These are phyloP conservation scores for Leucophenga montana DNA, from an alignment of 2,888 invertebrate species.

Conservation along the genomic window DNA sequence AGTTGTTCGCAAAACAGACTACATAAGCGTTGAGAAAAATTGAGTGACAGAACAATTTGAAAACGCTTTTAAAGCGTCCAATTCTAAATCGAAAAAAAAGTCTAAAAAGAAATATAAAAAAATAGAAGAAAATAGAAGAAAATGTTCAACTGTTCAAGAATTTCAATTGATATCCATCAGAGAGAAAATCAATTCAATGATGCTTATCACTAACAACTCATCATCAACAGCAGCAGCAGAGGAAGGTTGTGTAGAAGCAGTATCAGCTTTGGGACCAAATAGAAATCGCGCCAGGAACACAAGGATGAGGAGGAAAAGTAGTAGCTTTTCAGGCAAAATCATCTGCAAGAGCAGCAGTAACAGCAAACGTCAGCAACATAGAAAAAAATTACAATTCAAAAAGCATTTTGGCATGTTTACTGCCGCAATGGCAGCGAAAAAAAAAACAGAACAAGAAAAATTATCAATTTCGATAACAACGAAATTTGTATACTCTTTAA, in stretches of 20 bases:
- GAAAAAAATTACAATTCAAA: slow-evolving; percentile 62
- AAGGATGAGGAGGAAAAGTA: background rate
- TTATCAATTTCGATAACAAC: background rate
- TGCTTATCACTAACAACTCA: slow-evolving; percentile 41
- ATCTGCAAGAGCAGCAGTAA: slow-evolving; percentile 4
- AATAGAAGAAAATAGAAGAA: slow-evolving; percentile 46
- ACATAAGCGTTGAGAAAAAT: background rate
- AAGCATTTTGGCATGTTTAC: slow-evolving; percentile 66
- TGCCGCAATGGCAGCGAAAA: slow-evolving; percentile 41
- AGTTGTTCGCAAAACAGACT: no score
- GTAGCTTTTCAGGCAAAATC: background rate
- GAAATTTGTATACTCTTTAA: no score
- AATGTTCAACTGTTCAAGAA: slow-evolving; percentile 60
- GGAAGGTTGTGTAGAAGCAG: background rate
- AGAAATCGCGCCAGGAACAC: background rate
- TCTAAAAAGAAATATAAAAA: slow-evolving; percentile 1
- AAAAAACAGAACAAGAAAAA: background rate
- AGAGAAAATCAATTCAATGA: slow-evolving; percentile 47
- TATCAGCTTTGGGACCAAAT: background rate
- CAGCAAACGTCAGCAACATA: slow-evolving; percentile 26
- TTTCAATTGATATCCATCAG: slow-evolving; percentile 66
- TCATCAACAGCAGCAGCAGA: slow-evolving; percentile 27
- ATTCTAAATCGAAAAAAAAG: slow-evolving; percentile 34
- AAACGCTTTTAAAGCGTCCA: slow-evolving; percentile 46
- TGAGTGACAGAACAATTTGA: slow-evolving; percentile 51